Base-by-base conservation (phyloP, 2,888 invertebrate species). In the Scaptomyza caliginosa region DNA sequence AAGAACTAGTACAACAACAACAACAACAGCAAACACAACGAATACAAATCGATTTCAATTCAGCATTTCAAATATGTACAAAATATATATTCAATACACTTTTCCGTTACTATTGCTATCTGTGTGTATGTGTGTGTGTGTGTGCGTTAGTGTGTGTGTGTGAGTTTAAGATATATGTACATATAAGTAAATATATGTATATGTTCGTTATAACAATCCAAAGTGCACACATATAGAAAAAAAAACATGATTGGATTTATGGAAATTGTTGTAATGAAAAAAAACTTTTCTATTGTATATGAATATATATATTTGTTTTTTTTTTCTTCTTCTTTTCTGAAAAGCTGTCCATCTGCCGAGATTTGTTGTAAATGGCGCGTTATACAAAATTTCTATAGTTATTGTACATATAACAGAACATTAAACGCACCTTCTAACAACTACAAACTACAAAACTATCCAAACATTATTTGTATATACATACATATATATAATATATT, bases 351-450 rank as follows among this genome's bases (percentile, higher is more conserved):
- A 58, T 40, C 45, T 51, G 55, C 65, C 50, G 52, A 60, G 70
- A 70, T 68, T 68, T 81, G 64, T 78, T 84, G 78, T 74, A 73
- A 82, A 69, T 72, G 71, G 58, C 56, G 56, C 69, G 65, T 57
- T 67, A 10, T 5, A 58, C 59, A 65, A 79, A 34, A 13, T 66
- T 67, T 67, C 54, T 74, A 56, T 62, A 72, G 67, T 62, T 67
- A 63, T 60, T 71, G 72, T 77, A 65, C 66, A 72, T 58, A 45
- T 8, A 26, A 45, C 26, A 19, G 30, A 82, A 76, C 45, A 55
- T 68, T 50, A 58, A 75, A 67, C 40, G 74, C 76, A 77, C 77
- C 66, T 65, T 54, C 51, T n/a, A n/a, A n/a, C n/a, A n/a, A n/a
- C n/a, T n/a, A 13, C 24, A 8, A 56, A 43, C 32, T 36, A 57